Conservation (phyloP, 2,113 vertebrate species). For the Hypanus sabinus region DNA sequence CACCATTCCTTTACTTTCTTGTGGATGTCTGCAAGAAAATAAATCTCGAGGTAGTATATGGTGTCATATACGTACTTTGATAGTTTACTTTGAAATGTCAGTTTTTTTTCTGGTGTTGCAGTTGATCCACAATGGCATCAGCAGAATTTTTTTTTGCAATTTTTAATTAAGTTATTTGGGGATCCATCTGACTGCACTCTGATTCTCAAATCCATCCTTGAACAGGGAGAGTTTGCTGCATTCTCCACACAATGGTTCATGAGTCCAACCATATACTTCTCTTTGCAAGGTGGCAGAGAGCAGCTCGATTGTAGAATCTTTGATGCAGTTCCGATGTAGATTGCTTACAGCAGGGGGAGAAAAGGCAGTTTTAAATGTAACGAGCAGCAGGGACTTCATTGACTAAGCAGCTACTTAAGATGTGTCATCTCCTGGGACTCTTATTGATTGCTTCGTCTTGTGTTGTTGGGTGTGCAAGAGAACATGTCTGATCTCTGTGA, state of each 20-base stretch:
- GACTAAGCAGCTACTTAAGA: conserved; percentile 1
- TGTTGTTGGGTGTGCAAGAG: background rate
- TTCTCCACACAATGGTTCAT: background rate
- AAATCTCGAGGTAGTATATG: too few relatives aligned
- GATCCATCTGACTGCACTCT: background rate
- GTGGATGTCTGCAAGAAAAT: too few relatives aligned
- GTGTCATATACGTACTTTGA: too few relatives aligned
- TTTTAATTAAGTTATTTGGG: too few relatives aligned
- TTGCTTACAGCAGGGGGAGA: background rate
- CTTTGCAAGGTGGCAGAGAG: background rate
- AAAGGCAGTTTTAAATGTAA: background rate
- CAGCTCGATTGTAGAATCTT: background rate
- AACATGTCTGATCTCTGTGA: background rate
- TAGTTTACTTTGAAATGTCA: too few relatives aligned
- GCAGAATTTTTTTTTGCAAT: background rate
- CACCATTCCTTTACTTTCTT: too few relatives aligned
- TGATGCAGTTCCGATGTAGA: background rate
- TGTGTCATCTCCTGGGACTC: background rate
- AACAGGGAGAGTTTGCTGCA: background rate
- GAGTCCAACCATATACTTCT: background rate
- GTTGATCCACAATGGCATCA: too few relatives aligned
- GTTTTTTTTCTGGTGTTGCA: too few relatives aligned
- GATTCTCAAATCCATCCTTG: background rate
- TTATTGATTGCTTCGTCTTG: background rate
- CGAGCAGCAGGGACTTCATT: background rate